Base-by-base conservation (phyloP, 2,888 invertebrate genomes). In the Magallana nippona region DNA sequence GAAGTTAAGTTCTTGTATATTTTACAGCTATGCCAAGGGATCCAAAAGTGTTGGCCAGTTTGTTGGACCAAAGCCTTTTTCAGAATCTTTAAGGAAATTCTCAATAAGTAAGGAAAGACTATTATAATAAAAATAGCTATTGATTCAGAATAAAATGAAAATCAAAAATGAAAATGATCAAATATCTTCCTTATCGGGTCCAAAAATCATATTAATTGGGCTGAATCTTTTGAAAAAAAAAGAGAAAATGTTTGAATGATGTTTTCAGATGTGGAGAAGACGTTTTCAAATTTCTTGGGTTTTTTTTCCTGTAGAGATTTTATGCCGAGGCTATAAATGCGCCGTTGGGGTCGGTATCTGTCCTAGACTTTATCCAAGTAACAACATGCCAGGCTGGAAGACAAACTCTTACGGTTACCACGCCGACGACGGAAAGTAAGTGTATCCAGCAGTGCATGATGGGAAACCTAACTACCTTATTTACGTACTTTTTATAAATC, bases 401-500 rank as follows among this genome's bases (percentile, higher is more conserved):
- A 82, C 89, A 11, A 93, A 93, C 82, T 94, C 95, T 82, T 89
- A 94, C 55, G 95, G 93, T 44, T 94, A 94, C 88, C 94, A 94
- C 89, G 93, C 93, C n/a, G 94, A 94, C 88, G 94, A 94, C 91
- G 95, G 95, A 87, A 94, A 93, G 94, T 94, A 89, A 86, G 90
- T 11, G 32, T 71, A 5, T 8, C 44, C 44, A 44, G 5, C 44
- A 44, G 8, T 44, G 44, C 44, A 44, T 44, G 44, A 44, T 44
- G 44, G 44, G 44, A 44, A 44, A 44, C 0, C 44, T 5, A 8
- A 44, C 44, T 44, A 5, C 44, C 44, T n/a, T n/a, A n/a, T n/a
- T n/a, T n/a, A n/a, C n/a, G n/a, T n/a, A n/a, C n/a, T n/a, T n/a
- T n/a, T n/a, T n/a, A n/a, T n/a, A n/a, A 44, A 44, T 44, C 44